Percentiles rank a stretch among this genome's conserved stretches.
Conservation (phyloP, 1,140 invertebrate species). For the Nephila pilipes region DNA sequence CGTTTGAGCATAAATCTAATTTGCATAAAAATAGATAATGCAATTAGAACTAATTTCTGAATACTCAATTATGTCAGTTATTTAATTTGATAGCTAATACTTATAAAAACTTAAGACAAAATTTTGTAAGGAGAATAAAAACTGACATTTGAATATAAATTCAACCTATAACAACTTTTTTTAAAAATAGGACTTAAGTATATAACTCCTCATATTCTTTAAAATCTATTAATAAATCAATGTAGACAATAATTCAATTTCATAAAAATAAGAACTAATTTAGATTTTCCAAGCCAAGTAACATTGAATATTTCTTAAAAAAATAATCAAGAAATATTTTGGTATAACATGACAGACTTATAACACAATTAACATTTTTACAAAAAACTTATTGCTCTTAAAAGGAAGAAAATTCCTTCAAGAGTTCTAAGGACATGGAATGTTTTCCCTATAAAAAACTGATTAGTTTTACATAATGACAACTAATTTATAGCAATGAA, state of each 20-base stretch:
- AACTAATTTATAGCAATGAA: not conserved
- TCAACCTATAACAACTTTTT: no score
- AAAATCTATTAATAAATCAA: not conserved
- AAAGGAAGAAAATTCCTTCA: not conserved
- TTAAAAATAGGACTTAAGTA: no score
- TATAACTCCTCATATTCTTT: no score
- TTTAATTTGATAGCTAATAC: no score
- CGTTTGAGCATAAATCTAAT: not conserved
- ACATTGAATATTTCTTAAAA: not conserved
- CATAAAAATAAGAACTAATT: not conserved
- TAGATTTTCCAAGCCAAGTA: slow-evolving; percentile 15
- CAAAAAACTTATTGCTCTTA: not conserved
- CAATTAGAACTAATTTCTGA: no score
- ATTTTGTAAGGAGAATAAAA: no score
- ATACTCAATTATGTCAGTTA: no score
- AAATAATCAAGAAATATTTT: not conserved
- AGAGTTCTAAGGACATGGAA: slow-evolving; percentile 49
- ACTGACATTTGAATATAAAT: no score
- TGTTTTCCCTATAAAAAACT: slow-evolving; percentile 28
- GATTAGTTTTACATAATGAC: not conserved
- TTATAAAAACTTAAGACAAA: no score
- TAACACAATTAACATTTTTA: not conserved
- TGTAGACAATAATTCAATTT: not conserved
- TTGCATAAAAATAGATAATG: no score
- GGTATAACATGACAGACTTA: not conserved